Evolutionary conservation across 2,888 invertebrate species (phyloP), one percentile per base, ranked within the genome.

Genomic region (Crepidodera aurea): DNA sequence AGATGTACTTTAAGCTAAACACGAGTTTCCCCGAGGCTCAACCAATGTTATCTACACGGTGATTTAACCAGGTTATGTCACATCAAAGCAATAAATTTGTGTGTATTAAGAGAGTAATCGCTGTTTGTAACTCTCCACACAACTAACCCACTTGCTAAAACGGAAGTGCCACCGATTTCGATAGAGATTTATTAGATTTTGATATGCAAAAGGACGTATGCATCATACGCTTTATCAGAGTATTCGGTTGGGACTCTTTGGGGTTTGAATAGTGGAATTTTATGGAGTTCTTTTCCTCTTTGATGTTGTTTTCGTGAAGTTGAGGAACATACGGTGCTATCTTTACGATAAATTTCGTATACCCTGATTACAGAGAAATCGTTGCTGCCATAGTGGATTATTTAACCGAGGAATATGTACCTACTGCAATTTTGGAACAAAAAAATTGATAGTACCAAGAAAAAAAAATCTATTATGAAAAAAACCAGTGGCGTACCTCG

Each of bases 111-210:
- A 57, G 57, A 50, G 56, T 48, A 56, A 56, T 46, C 46, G 46
- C 15, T 25, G 48, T 57, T 57, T 57, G 56, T 44, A 57, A 39
- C 57, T 50, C 57, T 19, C 48, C 48, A 50, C 54, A 54, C 54
- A 54, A 42, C 42, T 18, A 19, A 42, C 44, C 54, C 29, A 50
- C 50, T 50, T 50, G 50, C 50, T 50, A 53, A 53, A 44, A 57
- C 57, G 57, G 57, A 57, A 39, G 39, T 57, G 27, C 37, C 48
- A 27, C 39, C 57, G 57, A 57, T 57, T 50, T 29, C 37, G 48
- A 57, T 57, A 57, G 42, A 57, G 57, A 57, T 57, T 57, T 57
- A 57, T 57, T 57, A 13, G 48, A 27, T 48, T 57, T 48, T 50
- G 57, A 57, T 57, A 57, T 48, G 50, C 39, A 57, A 50, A 57